A percentile compares a stretch with the other conserved stretches of the same genome.
These are phyloP conservation scores for Pseudomugil gertrudae DNA, from an alignment of 2,797 vertebrate genomes.

Conservation along the genomic window DNA sequence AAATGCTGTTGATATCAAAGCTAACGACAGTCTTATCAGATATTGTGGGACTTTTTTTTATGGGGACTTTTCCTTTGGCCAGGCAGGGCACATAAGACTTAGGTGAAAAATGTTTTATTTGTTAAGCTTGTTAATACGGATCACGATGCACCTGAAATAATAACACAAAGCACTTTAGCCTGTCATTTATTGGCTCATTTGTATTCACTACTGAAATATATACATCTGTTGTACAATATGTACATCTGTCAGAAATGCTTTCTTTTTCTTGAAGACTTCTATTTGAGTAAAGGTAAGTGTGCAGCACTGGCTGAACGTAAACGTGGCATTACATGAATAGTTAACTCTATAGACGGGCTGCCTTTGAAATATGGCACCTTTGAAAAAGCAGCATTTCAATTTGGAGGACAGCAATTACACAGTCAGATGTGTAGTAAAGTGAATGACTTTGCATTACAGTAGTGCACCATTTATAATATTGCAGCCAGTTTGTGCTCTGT, in stretches of 20 bases:
- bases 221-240: conserved; percentile 48
- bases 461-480: conserved; percentile 44
- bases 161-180: conserved; percentile 24
- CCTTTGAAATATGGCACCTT: conserved; percentile 63
- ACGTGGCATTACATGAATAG: conserved; percentile 56
- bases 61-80: no score
- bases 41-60: no score
- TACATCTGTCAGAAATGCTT: conserved; percentile 50
- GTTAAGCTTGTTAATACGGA: conserved; percentile 17
- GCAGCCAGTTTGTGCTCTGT: conserved; percentile 37
- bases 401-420: conserved; percentile 56
- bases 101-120: conserved; percentile 40
- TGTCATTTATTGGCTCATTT: conserved; percentile 47
- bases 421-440: conserved; percentile 44
- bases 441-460: conserved; percentile 43
- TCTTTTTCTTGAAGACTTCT: conserved; percentile 40
- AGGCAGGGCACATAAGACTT: conserved; percentile 12
- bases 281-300: conserved; percentile 54
- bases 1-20: no score
- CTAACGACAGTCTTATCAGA: no score
- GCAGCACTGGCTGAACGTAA: conserved; percentile 49
- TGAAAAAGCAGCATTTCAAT: conserved; percentile 62
- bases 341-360: conserved; percentile 49
- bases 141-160: conserved; percentile 30
- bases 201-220: conserved; percentile 33